Percentiles rank a stretch among this genome's conserved stretches.
Evolutionary conservation across 2,113 vertebrate genomes (phyloP).

Genomic region (Grus americana): DNA sequence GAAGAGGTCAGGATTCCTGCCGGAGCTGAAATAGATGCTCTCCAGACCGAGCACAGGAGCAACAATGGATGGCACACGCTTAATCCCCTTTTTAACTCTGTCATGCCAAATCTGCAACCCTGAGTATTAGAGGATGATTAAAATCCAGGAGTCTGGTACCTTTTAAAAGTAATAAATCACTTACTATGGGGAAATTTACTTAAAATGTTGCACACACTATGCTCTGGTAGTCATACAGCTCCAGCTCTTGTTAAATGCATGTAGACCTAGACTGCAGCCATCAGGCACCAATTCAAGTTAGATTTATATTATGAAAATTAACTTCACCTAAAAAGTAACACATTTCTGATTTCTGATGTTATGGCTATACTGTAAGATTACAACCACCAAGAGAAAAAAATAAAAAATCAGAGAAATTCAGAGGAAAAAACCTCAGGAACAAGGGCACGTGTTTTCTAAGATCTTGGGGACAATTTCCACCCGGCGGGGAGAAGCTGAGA

Average conservation of each 20-base stretch:
- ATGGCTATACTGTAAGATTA: neutral
- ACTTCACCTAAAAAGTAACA: neutral
- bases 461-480: neutral
- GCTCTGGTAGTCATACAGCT: neutral
- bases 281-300: neutral
- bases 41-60: neutral
- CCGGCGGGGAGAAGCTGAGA: neutral
- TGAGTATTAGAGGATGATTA: neutral
- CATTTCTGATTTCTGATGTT: neutral
- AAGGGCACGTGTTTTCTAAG: neutral
- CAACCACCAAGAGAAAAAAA: neutral
- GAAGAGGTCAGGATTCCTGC: neutral
- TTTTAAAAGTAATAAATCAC: neutral
- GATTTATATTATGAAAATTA: neutral
- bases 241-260: neutral
- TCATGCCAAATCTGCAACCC: neutral
- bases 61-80: neutral
- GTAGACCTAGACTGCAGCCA: neutral
- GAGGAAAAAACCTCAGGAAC: neutral
- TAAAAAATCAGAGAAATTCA: neutral
- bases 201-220: neutral
- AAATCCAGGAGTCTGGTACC: neutral
- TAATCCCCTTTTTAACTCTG: neutral
- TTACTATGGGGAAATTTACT: neutral
- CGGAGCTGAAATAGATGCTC: neutral